These are phyloP conservation scores for Charaxes varanes DNA, from an alignment of 1,140 invertebrate species.

Conservation along the genomic window DNA sequence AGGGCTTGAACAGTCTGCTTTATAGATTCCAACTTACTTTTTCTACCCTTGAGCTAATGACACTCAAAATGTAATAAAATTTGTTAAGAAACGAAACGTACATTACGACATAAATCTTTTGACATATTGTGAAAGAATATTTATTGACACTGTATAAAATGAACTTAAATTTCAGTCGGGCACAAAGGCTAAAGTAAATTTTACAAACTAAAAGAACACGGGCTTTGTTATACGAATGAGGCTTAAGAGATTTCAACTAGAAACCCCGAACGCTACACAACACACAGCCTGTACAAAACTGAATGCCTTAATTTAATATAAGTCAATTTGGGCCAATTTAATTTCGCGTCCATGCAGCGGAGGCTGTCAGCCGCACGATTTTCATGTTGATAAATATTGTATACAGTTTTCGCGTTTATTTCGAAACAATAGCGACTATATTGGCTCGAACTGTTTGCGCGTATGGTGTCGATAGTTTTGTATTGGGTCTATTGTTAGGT, in stretches of 20 bases:
- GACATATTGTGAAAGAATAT: too few species aligned
- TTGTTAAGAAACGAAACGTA: too few species aligned
- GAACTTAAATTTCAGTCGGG: too few species aligned
- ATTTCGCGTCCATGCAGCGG: conserved; percentile 54
- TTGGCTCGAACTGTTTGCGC: conserved; percentile 17
- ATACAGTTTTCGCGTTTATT: conserved; percentile 22
- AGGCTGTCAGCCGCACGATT: conserved; percentile 22
- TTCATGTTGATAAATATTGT: conserved; percentile 19
- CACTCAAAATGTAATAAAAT: too few species aligned
- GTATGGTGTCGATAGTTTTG: conserved; percentile 13
- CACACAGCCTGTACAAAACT: conserved; percentile 51
- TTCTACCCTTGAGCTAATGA: too few species aligned
- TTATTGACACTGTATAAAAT: too few species aligned
- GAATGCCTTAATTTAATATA: conserved; percentile 67
- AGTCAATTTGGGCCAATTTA: conserved; percentile 70
- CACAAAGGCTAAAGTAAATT: neutral
- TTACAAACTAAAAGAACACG: conserved; percentile 4
- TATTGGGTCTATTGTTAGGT: conserved; percentile 7
- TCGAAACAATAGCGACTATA: conserved; percentile 15
- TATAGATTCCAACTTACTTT: too few species aligned
- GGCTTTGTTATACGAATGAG: conserved; percentile 8
- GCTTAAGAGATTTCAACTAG: conserved; percentile 18
- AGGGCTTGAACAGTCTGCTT: too few species aligned
- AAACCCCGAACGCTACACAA: conserved; percentile 24
- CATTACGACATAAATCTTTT: too few species aligned